Evolutionary conservation across 2,113 vertebrate species (phyloP), one percentile per base, ranked within the genome.

Genomic region (Datnioides undecimradiatus): DNA sequence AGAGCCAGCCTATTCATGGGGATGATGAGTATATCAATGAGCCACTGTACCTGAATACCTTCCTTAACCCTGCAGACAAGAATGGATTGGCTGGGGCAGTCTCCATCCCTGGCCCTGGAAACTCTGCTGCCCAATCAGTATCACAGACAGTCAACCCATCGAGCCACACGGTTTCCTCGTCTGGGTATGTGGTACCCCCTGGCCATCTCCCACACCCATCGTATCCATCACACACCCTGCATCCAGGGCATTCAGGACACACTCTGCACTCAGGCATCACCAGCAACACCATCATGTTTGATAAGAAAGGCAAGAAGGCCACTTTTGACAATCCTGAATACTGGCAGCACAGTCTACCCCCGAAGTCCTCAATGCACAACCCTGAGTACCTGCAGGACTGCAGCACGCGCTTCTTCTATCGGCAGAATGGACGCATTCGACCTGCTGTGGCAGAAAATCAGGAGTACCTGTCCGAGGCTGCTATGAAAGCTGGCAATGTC

Each of bases 381-480:
- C 97, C 97, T 0, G 97, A 99, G 94, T 98, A 97, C 94, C 96
- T 99, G 93, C 98, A 98, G 94, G 98, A 99, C 94, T 98, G 97
- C 96, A 97, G 96, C 96, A 98, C 98, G 84, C 98, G 98, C 87
- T 99, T 98, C 93, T 98, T 99, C 95, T 99, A 99, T 95, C 96
- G 97, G 88, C 98, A 99, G 92, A 99, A 99, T 0, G 98, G 98
- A 90, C 97, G 97, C 73, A 97, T 99, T 94, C 96, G 96, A 91
- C 98, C 98, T 1, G 96, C 96, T 19, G 97, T 99, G 91, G 97
- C 97, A 21, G 98, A 99, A 93, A 99, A 99, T 90, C 97, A 98
- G 21, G 97, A 99, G 94, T 99, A 99, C 92, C 96, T 99, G 93
- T 96, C 98, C 0, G 97, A 99, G 94, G 98, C 98, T 87, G 97